Conservation (phyloP, 2,113 vertebrate species). For the Pipra filicauda region DNA sequence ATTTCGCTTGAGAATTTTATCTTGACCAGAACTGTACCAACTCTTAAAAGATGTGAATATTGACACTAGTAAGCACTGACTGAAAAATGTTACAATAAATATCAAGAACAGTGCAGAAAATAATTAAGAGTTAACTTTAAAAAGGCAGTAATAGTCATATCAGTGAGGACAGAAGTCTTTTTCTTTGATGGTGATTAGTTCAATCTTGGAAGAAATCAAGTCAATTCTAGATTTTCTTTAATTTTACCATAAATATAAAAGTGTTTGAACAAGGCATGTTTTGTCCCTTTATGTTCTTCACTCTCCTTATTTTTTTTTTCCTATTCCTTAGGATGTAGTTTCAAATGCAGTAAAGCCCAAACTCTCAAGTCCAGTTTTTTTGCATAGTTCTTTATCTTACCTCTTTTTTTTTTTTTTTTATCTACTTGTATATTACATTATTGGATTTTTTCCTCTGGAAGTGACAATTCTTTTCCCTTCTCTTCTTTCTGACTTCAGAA, state of each 20-base stretch:
- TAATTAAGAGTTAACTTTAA: no score
- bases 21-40: no score
- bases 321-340: not conserved
- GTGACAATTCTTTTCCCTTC: not conserved
- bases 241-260: not conserved
- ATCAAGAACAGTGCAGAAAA: no score
- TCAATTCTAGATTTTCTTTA: not conserved
- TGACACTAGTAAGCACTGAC: no score
- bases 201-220: not conserved
- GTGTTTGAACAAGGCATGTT: not conserved
- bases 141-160: no score
- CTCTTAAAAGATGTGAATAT: no score
- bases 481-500: not conserved
- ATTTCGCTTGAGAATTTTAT: no score
- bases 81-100: no score
- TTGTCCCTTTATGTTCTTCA: not conserved
- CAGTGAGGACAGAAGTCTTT: not conserved
- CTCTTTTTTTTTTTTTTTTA: not conserved
- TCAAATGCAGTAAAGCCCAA: not conserved
- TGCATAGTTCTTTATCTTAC: not conserved
- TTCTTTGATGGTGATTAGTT: not conserved
- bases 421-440: not conserved
- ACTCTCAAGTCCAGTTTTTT: not conserved
- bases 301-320: not conserved
- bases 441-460: not conserved